Conservation (phyloP, 1,140 invertebrate species). For the Panagrolaimus sp. region DNA sequence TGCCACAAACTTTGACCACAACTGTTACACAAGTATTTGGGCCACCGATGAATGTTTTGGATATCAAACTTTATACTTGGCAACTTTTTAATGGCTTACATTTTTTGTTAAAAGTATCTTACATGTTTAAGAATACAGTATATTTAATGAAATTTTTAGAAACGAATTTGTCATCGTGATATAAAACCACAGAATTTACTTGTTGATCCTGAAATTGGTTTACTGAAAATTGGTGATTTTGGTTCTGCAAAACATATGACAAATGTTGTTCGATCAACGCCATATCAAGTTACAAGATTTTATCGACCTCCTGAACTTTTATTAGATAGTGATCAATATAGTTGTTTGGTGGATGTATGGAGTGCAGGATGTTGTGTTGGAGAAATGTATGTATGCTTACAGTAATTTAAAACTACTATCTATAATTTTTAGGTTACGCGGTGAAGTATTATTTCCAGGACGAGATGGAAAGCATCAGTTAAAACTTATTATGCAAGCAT, state of each 20-base stretch:
- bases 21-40: conserved; percentile 25
- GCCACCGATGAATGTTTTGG: conserved; percentile 30
- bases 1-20: conserved; percentile 34
- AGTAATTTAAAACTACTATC: no score
- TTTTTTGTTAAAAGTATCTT: conserved; percentile 31
- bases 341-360: conserved; percentile 73
- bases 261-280: conserved; percentile 21
- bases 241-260: conserved; percentile 46
- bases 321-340: conserved; percentile 35
- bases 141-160: conserved; percentile 26
- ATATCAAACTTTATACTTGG: conserved; percentile 51
- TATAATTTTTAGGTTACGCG: no score
- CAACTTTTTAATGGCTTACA: conserved; percentile 48
- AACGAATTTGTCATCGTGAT: conserved; percentile 44
- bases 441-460: conserved; percentile 95
- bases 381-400: conserved; percentile 88
- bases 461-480: conserved; percentile 96
- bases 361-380: conserved; percentile 96
- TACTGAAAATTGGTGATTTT: conserved; percentile 53
- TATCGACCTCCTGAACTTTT: conserved; percentile 51
- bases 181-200: conserved; percentile 51
- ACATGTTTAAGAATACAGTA: neutral
- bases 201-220: conserved; percentile 35
- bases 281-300: conserved; percentile 50
- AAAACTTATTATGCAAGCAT: conserved; percentile 94